Conservation (phyloP, 53 echinoderm and acorn worm species). For the Holothuria leucospilota region DNA sequence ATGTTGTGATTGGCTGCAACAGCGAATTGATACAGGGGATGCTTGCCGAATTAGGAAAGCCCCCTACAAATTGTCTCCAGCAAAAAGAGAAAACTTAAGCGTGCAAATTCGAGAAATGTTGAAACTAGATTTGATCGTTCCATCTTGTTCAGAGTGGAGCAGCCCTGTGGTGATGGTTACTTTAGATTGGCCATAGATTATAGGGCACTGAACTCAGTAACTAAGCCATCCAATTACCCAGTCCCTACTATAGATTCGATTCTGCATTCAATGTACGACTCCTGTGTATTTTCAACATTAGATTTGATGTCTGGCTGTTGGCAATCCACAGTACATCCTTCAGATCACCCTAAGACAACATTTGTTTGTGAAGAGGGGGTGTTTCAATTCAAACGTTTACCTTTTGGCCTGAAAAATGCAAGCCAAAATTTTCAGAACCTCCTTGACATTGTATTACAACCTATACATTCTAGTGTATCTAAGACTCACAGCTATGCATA, state of each 20-base stretch:
- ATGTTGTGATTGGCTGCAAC: constrained; percentile 10
- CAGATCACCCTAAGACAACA: constrained; percentile 33
- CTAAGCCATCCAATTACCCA: constrained; percentile 9
- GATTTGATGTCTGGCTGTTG: constrained; percentile 57
- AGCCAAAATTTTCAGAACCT: constrained; percentile 40
- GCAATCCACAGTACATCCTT: constrained; percentile 36
- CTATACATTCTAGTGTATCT: neutral
- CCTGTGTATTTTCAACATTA: constrained; percentile 31
- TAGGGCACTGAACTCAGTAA: constrained; percentile 13
- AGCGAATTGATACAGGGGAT: constrained; percentile 30
- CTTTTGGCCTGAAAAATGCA: constrained; percentile 45
- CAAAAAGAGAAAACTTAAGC: constrained; percentile 4
- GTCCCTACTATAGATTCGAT: neutral
- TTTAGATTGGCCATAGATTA: constrained; percentile 34
- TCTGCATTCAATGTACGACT: neutral
- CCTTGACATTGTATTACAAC: neutral
- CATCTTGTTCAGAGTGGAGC: constrained; percentile 28
- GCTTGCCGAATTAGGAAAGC: neutral
- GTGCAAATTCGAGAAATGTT: constrained; percentile 24
- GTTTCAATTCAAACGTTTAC: constrained; percentile 24
- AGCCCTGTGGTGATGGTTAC: constrained; percentile 41
- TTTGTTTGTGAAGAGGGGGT: constrained; percentile 49
- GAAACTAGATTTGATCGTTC: neutral
- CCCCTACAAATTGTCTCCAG: constrained; percentile 14
- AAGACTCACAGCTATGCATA: neutral